Base-by-base conservation (phyloP, 2,113 vertebrate species). In the Picathartes gymnocephalus region DNA sequence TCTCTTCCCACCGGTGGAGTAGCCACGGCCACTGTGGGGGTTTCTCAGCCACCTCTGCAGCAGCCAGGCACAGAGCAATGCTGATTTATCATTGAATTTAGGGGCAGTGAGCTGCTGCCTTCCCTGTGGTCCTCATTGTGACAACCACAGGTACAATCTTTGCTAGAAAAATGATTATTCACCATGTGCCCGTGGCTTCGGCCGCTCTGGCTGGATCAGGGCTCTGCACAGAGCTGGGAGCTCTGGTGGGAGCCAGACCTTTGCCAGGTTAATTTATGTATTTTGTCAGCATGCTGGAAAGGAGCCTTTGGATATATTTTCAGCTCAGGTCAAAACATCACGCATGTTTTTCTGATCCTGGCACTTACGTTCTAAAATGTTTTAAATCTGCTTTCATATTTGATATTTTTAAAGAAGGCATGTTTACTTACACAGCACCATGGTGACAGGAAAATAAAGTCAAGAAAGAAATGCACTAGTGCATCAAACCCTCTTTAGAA, bases 231-330 rank as follows among this genome's bases (percentile, higher is more conserved):
- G 73, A 81, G 86, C 89, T 82, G 80, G 60, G 95, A 93, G 83
- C 56, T 54, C 72, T 78, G 90, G 48, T 56, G 77, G 72, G 69
- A 94, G 84, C 68, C 89, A 96, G 93, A 61, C 93, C 76, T 93
- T 90, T 84, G 50, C 79, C 87, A 74, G 79, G 89, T 84, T 93
- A 83, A 94, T 95, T 96, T 88, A 95, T 96, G 50, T 71, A 79
- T 91, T 95, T 92, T 97, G 92, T 93, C 96, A 96, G 88, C 81
- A 9, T 16, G 68, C 88, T 94, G 93, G 86, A 95, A 96, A 92
- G 60, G 53, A 93, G 88, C 88, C 83, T 95, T 92, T 86, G 81
- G 94, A 53, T 88, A 7, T 97, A 96, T 97, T 97, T 95, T 94
- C 93, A 94, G 93, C 72, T 93, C 79, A 68, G 73, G 85, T 96